Percentiles rank a stretch among this genome's conserved stretches.
Evolutionary conservation across 2,797 vertebrate species (phyloP).

Genomic region (Sebastes matsubarae): DNA sequence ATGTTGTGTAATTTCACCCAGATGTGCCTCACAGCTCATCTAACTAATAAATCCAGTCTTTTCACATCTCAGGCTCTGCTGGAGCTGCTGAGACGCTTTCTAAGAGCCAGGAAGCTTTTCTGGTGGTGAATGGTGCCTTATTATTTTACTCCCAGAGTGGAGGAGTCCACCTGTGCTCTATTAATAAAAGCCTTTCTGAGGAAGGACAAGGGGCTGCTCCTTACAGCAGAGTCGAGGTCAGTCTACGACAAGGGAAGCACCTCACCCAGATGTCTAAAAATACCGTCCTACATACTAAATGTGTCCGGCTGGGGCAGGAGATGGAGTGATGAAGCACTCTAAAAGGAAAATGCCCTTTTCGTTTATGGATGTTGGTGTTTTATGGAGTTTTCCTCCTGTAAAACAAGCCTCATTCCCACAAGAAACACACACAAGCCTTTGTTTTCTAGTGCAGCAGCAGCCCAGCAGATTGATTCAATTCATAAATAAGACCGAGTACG

Average conservation of each 20-base stretch:
- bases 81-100: conserved; percentile 20
- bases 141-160: conserved; percentile 7
- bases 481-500: conserved; percentile 20
- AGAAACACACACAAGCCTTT: not conserved
- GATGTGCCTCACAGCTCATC: conserved; percentile 70
- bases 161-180: conserved; percentile 57
- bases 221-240: conserved; percentile 56
- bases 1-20: conserved; percentile 77
- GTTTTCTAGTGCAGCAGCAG: conserved; percentile 19
- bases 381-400: conserved; percentile 13
- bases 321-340: not conserved
- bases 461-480: conserved; percentile 26
- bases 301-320: conserved; percentile 16
- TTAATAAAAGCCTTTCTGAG: conserved; percentile 37
- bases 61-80: conserved; percentile 14
- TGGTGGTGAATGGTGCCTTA: conserved; percentile 5
- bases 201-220: conserved; percentile 37
- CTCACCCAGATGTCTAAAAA: conserved; percentile 77
- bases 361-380: not conserved
- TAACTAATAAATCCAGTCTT: conserved; percentile 59
- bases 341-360: not conserved
- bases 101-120: conserved; percentile 13
- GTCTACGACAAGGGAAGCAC: conserved; percentile 57
- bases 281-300: conserved; percentile 78
- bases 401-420: not conserved